Conservation (phyloP, 2,797 vertebrate genomes). For the Nyctalus aviator region DNA sequence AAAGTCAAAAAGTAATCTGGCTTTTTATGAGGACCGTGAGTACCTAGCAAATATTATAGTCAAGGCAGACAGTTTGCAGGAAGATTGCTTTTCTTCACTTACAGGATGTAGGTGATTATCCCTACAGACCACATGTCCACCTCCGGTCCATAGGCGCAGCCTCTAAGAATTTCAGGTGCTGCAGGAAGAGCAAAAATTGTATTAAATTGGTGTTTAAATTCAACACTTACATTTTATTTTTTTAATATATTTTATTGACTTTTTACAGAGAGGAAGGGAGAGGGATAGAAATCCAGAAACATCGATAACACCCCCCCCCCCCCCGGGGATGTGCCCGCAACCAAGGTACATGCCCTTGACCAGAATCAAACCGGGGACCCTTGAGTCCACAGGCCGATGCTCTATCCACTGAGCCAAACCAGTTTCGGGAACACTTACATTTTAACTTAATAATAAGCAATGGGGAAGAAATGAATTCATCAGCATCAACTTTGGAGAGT, state of each 20-base stretch:
- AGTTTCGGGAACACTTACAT: not conserved
- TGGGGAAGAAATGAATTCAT: slow-evolving; percentile 11
- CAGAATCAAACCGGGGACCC: no score
- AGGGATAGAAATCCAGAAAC: no score
- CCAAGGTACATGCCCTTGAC: no score
- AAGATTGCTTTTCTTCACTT: slow-evolving; percentile 84
- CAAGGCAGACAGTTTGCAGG: not conserved
- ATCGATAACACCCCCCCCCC: no score
- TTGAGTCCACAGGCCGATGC: no score
- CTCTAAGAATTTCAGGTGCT: slow-evolving; percentile 94
- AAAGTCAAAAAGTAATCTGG: not conserved
- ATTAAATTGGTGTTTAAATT: slow-evolving; percentile 30
- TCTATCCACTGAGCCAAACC: no score
- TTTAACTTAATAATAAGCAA: slow-evolving; percentile 1
- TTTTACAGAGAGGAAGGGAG: no score
- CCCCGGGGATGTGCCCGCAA: no score
- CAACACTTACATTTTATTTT: not conserved
- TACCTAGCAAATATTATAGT: not conserved
- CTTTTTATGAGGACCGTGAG: not conserved
- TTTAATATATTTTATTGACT: no score
- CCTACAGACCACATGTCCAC: slow-evolving; percentile 96
- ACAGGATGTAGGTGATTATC: slow-evolving; percentile 95
- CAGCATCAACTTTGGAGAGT: not conserved
- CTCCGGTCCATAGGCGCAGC: slow-evolving; percentile 93
- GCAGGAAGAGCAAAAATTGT: slow-evolving; percentile 70